Evolutionary conservation across 2,888 invertebrate genomes (phyloP).

Genomic region (Coleophora flavipennella): DNA sequence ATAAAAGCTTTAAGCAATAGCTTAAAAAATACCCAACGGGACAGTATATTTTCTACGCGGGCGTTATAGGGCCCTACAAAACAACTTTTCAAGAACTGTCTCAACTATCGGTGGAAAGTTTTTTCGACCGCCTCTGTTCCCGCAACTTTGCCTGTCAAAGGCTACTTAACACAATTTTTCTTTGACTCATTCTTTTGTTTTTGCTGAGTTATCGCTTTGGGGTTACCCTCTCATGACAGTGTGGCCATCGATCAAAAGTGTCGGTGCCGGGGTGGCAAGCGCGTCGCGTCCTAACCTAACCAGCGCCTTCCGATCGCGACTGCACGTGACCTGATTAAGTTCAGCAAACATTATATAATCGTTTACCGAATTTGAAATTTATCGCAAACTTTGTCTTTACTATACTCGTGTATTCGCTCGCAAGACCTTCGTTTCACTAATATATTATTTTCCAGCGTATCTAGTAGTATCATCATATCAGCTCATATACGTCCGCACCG

Average conservation of each 20-base stretch:
- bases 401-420: too few species aligned
- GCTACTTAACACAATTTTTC: constrained; percentile 4
- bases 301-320: too few species aligned
- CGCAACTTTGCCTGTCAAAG: not conserved
- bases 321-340: too few species aligned
- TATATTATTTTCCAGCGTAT: too few species aligned
- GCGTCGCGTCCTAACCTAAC: not conserved
- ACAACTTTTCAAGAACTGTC: constrained; percentile 5
- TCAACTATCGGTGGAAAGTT: not conserved
- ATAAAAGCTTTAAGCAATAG: too few species aligned
- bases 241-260: constrained; percentile 7
- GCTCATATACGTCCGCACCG: too few species aligned
- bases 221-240: constrained; percentile 2
- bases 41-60: not conserved
- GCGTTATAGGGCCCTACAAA: not conserved
- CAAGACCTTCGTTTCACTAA: too few species aligned
- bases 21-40: not conserved
- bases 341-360: too few species aligned
- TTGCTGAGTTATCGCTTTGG: not conserved
- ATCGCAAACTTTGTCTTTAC: too few species aligned
- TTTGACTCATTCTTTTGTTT: constrained; percentile 5
- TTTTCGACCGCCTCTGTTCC: too few species aligned
- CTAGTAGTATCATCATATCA: too few species aligned
- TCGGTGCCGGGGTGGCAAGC: not conserved
- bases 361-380: too few species aligned